Conservation (phyloP, 1,140 invertebrate genomes). For the Archegozetes longisetosus region DNA sequence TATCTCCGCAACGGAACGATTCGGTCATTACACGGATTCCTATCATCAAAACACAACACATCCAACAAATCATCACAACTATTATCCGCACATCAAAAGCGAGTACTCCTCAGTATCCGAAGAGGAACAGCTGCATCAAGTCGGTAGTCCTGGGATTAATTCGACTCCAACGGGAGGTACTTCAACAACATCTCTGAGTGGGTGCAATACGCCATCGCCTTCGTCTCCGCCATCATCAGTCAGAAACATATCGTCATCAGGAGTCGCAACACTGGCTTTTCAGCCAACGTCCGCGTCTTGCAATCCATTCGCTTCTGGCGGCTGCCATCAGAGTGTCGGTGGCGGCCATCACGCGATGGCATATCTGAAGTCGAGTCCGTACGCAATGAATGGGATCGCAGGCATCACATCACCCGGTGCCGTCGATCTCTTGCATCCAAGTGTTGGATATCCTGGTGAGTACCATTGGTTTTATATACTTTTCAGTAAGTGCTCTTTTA, state of each 20-base stretch:
- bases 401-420: slow-evolving; percentile 28
- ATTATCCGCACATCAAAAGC: background rate
- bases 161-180: no score
- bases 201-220: background rate
- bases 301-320: slow-evolving; percentile 16
- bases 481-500: background rate
- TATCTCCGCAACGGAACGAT: no score
- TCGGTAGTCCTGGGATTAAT: no score
- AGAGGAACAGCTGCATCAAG: no score
- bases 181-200: no score
- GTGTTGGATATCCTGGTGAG: slow-evolving; percentile 32
- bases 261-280: slow-evolving; percentile 17
- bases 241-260: background rate
- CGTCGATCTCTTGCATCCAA: slow-evolving; percentile 30
- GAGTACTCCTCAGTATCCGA: no score
- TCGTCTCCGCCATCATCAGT: background rate
- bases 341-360: slow-evolving; percentile 26
- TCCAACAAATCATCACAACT: background rate
- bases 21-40: no score
- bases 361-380: slow-evolving; percentile 28
- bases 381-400: slow-evolving; percentile 30
- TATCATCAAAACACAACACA: background rate
- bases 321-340: slow-evolving; percentile 8
- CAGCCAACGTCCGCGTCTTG: slow-evolving; percentile 19
- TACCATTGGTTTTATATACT: background rate